Percentiles rank a stretch among this genome's conserved stretches.
Evolutionary conservation across 2,888 invertebrate genomes (phyloP).

Genomic region (Drosophila subsilvestris): DNA sequence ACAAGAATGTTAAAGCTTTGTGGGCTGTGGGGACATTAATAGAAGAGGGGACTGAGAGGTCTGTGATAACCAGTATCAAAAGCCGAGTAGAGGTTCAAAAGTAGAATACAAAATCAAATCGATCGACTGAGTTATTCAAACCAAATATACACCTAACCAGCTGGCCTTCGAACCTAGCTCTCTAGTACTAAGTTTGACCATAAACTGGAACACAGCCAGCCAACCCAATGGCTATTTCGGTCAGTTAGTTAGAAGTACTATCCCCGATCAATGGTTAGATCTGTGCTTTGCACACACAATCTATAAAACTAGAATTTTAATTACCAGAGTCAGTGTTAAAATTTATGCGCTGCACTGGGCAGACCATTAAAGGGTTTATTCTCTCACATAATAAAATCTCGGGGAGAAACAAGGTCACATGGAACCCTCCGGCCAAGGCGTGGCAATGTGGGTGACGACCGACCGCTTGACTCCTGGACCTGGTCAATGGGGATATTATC

Average conservation of each 20-base stretch:
- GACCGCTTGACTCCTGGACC: conserved; percentile 23
- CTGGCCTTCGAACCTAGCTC: too few relatives aligned
- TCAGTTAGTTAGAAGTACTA: conserved; percentile 10
- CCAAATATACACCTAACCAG: too few relatives aligned
- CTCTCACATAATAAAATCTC: conserved; percentile 42
- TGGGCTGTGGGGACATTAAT: background rate
- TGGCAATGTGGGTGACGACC: conserved; percentile 45
- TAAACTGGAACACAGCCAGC: background rate
- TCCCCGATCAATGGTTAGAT: background rate
- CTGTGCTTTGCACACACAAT: conserved; percentile 33
- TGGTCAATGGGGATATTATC: conserved; percentile 63
- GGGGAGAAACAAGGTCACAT: conserved; percentile 63
- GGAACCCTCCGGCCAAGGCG: conserved; percentile 4
- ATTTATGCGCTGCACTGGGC: conserved; percentile 45
- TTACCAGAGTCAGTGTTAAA: conserved; percentile 46
- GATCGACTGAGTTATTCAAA: too few relatives aligned
- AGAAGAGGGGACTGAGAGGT: too few relatives aligned
- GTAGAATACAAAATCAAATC: too few relatives aligned
- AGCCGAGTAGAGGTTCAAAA: too few relatives aligned
- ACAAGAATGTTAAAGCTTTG: conserved; percentile 12
- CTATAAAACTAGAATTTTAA: conserved; percentile 55
- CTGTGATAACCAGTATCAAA: too few relatives aligned
- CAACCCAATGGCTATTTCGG: background rate
- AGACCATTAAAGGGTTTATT: conserved; percentile 48
- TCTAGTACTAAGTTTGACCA: background rate